Base-by-base conservation (phyloP, 1,140 invertebrate species). In the Hyles vespertilio region DNA sequence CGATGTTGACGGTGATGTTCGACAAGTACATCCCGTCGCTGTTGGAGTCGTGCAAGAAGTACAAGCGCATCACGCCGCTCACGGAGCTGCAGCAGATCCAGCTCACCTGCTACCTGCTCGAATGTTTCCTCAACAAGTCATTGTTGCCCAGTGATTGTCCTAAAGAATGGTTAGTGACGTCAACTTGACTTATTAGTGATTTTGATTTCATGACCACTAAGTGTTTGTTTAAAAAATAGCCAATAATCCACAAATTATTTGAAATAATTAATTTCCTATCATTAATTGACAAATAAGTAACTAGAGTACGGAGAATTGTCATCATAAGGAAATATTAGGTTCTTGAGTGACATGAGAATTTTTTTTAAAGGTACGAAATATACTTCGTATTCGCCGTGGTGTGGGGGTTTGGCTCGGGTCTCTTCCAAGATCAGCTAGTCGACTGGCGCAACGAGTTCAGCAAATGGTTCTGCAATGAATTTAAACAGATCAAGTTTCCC, bases 391-490 rank as follows among this genome's bases (percentile, higher is more conserved):
- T 98, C 84, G 94, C 93, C 5, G 92, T 93, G 58, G 92, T 98
- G 22, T 99, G 98, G 98, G 96, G 97, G 1, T 99, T 98, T 81
- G 98, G 98, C 12, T 97, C 97, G 0, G 93, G 94, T 0, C 91
- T 96, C 55, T 97, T 95, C 80, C 96, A 97, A 91, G 97, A 98
- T 90, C 96, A 94, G 72, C 86, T 95, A 9, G 90, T 93, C 2
- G 97, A 98, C 85, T 97, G 97, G 93, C 92, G 97, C 51, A 94
- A 94, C 51, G 97, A 99, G 77, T 99, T 99, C 79, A 97, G 94
- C 56, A 97, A 96, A 83, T 98, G 96, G 96, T 90, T 90, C 67
- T 83, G 78, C 10, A 95, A 93, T 74, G 97, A 98, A 89, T 97
- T 98, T 81, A 96, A 98, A 90, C 92, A 95, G 11, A 91, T 99